phyloP scores from a whole-genome alignment of 2,797 vertebrate genomes.

The Fistularia commersonii region DNA sequence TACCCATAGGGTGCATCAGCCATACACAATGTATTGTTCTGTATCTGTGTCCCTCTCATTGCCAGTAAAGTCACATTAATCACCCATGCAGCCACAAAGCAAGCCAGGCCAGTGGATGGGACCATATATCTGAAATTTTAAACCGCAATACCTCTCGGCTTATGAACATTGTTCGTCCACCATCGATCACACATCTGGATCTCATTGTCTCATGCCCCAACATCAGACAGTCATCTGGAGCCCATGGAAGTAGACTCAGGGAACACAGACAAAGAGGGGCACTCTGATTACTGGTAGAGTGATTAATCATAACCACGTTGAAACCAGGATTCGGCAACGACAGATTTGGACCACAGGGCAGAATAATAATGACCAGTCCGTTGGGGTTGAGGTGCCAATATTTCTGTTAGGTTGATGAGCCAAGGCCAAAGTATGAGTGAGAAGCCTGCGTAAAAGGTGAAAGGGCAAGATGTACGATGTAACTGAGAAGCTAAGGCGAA shows the following conservation, averaged over 20 bases:
- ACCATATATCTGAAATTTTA: conserved; percentile 62
- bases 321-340: conserved; percentile 45
- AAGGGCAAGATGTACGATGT: conserved; percentile 17
- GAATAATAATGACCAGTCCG: conserved; percentile 44
- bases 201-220: conserved; percentile 66
- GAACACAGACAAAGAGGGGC: conserved; percentile 48
- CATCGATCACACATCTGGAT: conserved; percentile 76
- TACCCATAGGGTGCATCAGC: conserved; percentile 14
- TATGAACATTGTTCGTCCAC: conserved; percentile 60
- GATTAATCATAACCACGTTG: conserved; percentile 70
- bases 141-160: conserved; percentile 62
- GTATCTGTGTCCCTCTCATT: conserved; percentile 44
- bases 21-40: conserved; percentile 29
- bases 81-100: conserved; percentile 51
- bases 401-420: conserved; percentile 7
- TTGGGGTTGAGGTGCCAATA: conserved; percentile 30
- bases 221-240: conserved; percentile 70
- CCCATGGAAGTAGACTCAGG: conserved; percentile 48
- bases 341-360: conserved; percentile 51
- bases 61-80: conserved; percentile 71
- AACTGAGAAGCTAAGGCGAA: conserved; percentile 26
- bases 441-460: conserved; percentile 5
- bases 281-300: conserved; percentile 64
- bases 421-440: conserved; percentile 18
- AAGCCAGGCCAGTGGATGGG: conserved; percentile 38